Evolutionary conservation across 2,888 invertebrate species (phyloP).

Genomic region (Criorhina ranunculi): DNA sequence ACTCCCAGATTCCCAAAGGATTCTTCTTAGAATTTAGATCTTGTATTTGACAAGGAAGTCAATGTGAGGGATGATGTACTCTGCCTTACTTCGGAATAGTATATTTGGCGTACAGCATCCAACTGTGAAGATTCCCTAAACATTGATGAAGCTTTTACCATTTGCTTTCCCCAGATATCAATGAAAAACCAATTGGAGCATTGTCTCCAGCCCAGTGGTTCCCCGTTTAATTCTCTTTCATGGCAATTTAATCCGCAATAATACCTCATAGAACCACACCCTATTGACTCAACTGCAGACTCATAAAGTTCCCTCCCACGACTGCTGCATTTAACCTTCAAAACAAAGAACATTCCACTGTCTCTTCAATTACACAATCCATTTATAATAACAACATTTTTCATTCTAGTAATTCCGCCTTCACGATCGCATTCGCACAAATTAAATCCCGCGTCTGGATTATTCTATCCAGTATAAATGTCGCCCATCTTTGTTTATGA

Average conservation of each 20-base stretch:
- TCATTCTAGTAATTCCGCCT: constrained; percentile 28
- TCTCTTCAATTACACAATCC: constrained; percentile 51
- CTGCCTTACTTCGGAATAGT: no score
- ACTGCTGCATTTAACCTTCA: constrained; percentile 34
- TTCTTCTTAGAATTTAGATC: no score
- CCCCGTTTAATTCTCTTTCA: constrained; percentile 3
- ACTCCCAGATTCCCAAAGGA: no score
- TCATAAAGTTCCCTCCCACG: constrained; percentile 37
- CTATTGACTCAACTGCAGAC: constrained; percentile 25
- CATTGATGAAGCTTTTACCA: no score
- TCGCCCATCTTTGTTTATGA: constrained; percentile 26
- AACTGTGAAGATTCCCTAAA: no score
- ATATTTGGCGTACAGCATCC: no score
- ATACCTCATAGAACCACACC: constrained; percentile 20
- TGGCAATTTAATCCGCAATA: constrained; percentile 4
- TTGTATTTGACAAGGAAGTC: no score
- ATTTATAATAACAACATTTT: constrained; percentile 42
- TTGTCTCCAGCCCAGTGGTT: no score
- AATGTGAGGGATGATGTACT: no score
- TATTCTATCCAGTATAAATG: not conserved
- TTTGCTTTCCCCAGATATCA: no score
- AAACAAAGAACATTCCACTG: constrained; percentile 60
- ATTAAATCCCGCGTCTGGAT: constrained; percentile 1
- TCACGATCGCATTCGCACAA: constrained; percentile 13
- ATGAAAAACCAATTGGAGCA: no score